Evolutionary conservation across 2,797 vertebrate species (phyloP), one percentile per base, ranked within the genome.

Genomic region (Euthynnus affinis): DNA sequence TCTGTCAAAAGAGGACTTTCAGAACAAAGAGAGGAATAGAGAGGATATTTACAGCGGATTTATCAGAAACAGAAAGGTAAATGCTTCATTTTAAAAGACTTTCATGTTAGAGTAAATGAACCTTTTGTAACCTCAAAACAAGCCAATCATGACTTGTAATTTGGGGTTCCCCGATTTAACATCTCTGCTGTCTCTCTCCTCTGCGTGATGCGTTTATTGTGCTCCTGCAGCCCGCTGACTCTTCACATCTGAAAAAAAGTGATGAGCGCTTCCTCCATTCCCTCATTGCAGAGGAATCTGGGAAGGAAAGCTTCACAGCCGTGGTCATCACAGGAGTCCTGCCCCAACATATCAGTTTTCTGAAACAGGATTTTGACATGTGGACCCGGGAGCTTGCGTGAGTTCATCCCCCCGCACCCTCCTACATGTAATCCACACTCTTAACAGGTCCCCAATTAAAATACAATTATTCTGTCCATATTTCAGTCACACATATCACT

Each of bases 401-500:
- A 96, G 97, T 96, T 55, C 15, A 27, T 37, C 71, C 48, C 40
- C 22, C 37, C 29, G 15, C 29, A 3, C 8, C 10, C 9, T 20
- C 25, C 0, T 0, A 17, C 42, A 17, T 18, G 42, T 1, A 7
- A 12, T 80, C 12, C 29, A 18, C 48, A n/a, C 5, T 67, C 3
- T 42, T 6, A 9, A 53, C 25, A 13, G 17, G 2, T 75, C 32
- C 9, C 3, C 56, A 9, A 1, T 27, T 20, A 14, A 56, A 40
- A 13, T 6, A 22, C 9, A 20, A 20, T 18, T 20, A 17, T 60
- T 63, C 34, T 75, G 25, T 72, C 32, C 17, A 2, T 56, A 14
- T 95, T 96, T 87, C 90, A 99, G 98, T 71, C 96, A 99, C 88
- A 95, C 96, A 58, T 99, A 99, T 92, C 98, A 99, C 92, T 99